Conservation (phyloP, 1,140 invertebrate species). For the Philopotamus ludificatus region DNA sequence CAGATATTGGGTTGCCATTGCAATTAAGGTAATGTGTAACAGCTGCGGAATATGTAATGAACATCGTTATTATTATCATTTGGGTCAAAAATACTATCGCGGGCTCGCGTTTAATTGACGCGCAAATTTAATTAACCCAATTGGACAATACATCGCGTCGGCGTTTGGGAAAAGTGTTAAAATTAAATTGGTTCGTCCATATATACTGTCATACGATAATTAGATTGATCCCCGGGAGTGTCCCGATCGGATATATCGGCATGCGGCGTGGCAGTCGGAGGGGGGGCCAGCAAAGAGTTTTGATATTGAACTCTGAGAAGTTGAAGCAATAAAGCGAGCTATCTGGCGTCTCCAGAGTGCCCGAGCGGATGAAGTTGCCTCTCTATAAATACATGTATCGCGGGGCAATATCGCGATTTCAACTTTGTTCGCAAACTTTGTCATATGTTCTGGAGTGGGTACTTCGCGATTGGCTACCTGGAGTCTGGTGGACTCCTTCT, state of each 20-base stretch:
- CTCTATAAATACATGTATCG: slow-evolving; percentile 26
- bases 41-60: slow-evolving; percentile 26
- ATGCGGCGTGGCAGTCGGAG: not conserved
- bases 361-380: slow-evolving; percentile 23
- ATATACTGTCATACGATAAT: too few relatives aligned
- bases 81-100: not conserved
- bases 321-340: slow-evolving; percentile 39
- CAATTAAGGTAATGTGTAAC: slow-evolving; percentile 26
- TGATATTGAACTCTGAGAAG: slow-evolving; percentile 21
- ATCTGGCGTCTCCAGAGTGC: slow-evolving; percentile 34
- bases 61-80: not conserved
- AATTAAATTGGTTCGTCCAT: too few relatives aligned
- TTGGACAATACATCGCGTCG: too few relatives aligned
- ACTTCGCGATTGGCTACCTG: not conserved
- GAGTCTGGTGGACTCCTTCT: too few relatives aligned
- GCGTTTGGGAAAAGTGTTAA: too few relatives aligned
- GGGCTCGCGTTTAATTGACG: too few relatives aligned
- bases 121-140: too few relatives aligned
- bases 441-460: not conserved
- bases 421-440: not conserved
- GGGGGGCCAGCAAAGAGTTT: not conserved
- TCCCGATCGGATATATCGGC: not conserved
- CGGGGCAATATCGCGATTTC: slow-evolving; percentile 4
- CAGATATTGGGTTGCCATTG: slow-evolving; percentile 20
- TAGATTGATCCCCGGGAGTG: too few relatives aligned